Evolutionary conservation across 2,888 invertebrate genomes (phyloP), one percentile per base, ranked within the genome.

Genomic region (Rhagonycha fulva): DNA sequence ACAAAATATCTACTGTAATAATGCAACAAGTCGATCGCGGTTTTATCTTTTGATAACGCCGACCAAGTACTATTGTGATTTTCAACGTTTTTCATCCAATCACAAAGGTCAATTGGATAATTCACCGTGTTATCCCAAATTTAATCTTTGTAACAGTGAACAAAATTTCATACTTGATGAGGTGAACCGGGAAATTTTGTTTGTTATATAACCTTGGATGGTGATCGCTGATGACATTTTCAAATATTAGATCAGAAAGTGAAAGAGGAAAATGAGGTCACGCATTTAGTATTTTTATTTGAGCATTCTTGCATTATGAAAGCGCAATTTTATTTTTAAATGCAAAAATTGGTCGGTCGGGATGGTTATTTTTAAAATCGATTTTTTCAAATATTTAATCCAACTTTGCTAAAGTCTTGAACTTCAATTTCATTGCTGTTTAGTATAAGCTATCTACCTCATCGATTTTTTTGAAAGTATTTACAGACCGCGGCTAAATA

Each of bases 171-270:
- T 60, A 60, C 60, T n/a, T 60, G 11, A 5, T 62, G 19, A 62
- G 14, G 14, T 4, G 10, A 62, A 62, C 62, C 23, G 62, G 11
- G 10, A 62, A 62, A 24, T 62, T 23, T 62, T 23, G 61, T 62
- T 66, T 23, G 19, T 2, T 19, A n/a, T 12, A 12, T 63, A 66
- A 66, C 63, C 63, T 66, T 66, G 63, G 63, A 23, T 66, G 24
- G 26, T 10, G 62, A 47, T 47, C 26, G 63, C 26, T 66, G 19
- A 66, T 66, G 23, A 26, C 63, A 66, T 66, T 66, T 66, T 66
- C 24, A 66, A 66, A 66, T 24, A 66, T 66, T 66, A 66, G 63
- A 23, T 24, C 63, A 66, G 63, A 66, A 66, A 66, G 63, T 66
- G 63, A 66, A 66, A 66, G 63, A 47, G 47, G 26, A 66, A 26